Conservation (phyloP, 2,797 vertebrate genomes). For the Apogon hyalosoma region DNA sequence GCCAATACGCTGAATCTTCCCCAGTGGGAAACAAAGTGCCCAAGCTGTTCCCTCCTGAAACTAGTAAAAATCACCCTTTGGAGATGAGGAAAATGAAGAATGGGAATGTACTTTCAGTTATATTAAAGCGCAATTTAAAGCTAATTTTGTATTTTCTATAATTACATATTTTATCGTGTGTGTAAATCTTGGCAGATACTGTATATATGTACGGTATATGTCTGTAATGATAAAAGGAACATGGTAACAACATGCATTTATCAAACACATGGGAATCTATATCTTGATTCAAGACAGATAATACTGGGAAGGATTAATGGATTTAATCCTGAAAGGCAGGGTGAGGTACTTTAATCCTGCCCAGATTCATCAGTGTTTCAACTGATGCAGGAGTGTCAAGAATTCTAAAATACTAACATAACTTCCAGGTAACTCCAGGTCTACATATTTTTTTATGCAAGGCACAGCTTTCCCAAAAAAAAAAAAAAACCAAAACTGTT, state of each 20-base stretch:
- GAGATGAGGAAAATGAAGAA: slow-evolving; percentile 3
- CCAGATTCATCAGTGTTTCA: slow-evolving; percentile 36
- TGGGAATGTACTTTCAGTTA: neutral
- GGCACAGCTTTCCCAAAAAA: neutral
- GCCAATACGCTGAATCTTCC: neutral
- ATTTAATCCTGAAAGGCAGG: slow-evolving; percentile 51
- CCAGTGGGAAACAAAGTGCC: slow-evolving; percentile 2
- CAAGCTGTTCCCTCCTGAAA: neutral
- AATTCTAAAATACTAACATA: slow-evolving; percentile 30
- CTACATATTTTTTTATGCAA: neutral
- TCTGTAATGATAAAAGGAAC: slow-evolving; percentile 3
- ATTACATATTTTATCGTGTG: neutral
- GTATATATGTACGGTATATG: neutral
- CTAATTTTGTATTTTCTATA: neutral
- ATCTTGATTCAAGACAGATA: slow-evolving; percentile 52
- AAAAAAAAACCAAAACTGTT: neutral
- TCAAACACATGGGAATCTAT: slow-evolving; percentile 22
- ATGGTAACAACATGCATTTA: slow-evolving; percentile 22
- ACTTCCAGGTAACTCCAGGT: slow-evolving; percentile 4
- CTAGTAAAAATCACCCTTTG: slow-evolving; percentile 8
- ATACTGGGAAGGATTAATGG: slow-evolving; percentile 44
- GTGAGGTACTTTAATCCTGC: slow-evolving; percentile 42
- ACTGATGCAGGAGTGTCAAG: slow-evolving; percentile 29
- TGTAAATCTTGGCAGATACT: neutral
- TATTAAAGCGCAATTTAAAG: neutral